These are phyloP conservation scores for Distichodus sexfasciatus DNA, from an alignment of 2,797 vertebrate genomes.

Conservation along the genomic window DNA sequence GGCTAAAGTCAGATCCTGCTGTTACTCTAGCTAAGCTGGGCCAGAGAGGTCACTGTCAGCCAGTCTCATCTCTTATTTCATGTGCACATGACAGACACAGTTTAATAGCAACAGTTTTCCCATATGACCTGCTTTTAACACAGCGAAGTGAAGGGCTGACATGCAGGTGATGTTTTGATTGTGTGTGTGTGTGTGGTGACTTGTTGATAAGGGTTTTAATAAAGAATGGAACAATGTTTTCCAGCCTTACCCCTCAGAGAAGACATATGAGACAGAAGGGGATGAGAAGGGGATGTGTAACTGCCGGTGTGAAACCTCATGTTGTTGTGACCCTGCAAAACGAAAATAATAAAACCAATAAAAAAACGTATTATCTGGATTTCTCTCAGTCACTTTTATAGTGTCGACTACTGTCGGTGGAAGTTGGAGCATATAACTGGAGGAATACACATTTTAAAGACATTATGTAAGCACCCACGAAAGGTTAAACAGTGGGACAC, in stretches of 20 bases:
- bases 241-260: slow-evolving; percentile 40
- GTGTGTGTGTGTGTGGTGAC: not conserved
- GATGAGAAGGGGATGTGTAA: slow-evolving; percentile 32
- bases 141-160: not conserved
- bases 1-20: slow-evolving; percentile 23
- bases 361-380: slow-evolving; percentile 29
- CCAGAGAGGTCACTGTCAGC: slow-evolving; percentile 2
- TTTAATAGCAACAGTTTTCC: not conserved
- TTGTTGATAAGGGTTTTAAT: slow-evolving; percentile 26
- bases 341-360: slow-evolving; percentile 44
- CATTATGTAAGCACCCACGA: too few species aligned
- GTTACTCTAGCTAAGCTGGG: slow-evolving; percentile 6
- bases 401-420: slow-evolving; percentile 3
- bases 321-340: slow-evolving; percentile 40
- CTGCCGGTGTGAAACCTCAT: slow-evolving; percentile 21
- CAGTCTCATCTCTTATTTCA: not conserved
- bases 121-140: not conserved
- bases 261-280: slow-evolving; percentile 45
- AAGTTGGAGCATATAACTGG: too few species aligned
- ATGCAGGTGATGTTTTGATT: not conserved
- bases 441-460: too few species aligned
- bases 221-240: slow-evolving; percentile 47
- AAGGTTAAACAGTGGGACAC: too few species aligned
- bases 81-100: not conserved
- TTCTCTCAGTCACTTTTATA: slow-evolving; percentile 26